These are phyloP conservation scores for Popillia japonica DNA, from an alignment of 1,140 invertebrate genomes.

Conservation along the genomic window DNA sequence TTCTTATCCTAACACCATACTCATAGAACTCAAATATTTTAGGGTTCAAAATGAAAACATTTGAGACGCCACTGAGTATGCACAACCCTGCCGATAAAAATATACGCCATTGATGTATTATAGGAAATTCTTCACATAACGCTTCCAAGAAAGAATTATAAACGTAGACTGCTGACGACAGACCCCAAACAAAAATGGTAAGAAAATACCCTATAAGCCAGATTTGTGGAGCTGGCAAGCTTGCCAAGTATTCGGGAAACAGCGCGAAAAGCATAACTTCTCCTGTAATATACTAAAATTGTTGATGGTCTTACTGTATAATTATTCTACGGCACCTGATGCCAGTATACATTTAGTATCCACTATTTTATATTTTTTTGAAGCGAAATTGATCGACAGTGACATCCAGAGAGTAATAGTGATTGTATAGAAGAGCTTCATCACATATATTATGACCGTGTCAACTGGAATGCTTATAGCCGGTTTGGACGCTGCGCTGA, in stretches of 20 bases:
- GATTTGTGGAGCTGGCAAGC: neutral
- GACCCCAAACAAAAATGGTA: neutral
- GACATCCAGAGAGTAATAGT: conserved; percentile 17
- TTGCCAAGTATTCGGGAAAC: conserved; percentile 1
- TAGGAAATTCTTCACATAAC: conserved; percentile 4
- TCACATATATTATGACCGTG: conserved; percentile 3
- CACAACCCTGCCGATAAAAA: neutral
- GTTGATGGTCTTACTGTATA: neutral
- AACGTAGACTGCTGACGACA: neutral
- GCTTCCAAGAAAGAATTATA: conserved; percentile 13
- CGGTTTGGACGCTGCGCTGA: neutral
- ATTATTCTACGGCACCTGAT: neutral
- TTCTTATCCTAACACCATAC: neutral
- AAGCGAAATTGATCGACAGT: neutral
- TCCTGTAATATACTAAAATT: neutral
- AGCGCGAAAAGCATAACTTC: neutral
- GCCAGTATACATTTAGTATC: neutral
- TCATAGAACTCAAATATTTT: neutral
- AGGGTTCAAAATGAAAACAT: neutral
- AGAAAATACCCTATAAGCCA: conserved; percentile 19
- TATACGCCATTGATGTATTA: neutral
- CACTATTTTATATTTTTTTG: neutral
- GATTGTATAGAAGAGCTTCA: conserved; percentile 1
- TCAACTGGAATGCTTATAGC: conserved; percentile 29
- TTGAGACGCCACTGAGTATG: neutral